Base-by-base conservation (phyloP, 1,140 invertebrate genomes). In the Drosophila ercepeae region DNA sequence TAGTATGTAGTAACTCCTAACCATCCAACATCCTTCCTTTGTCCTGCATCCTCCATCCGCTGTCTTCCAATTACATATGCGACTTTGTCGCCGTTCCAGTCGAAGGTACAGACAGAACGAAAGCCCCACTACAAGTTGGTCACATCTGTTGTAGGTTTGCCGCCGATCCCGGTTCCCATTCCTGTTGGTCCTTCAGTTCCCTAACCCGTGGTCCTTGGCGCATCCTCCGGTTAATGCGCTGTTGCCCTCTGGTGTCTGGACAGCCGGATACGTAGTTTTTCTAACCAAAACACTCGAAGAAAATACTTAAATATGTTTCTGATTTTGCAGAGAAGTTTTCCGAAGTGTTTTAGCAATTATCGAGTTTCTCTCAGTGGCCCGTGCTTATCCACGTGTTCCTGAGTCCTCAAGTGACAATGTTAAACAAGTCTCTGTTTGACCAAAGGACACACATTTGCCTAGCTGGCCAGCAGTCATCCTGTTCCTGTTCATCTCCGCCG, bases 11-110 rank as follows among this genome's bases (percentile, higher is more conserved):
- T 59, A 45, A 39, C 32, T 45, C 29, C 53, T 71, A 45, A 41
- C 67, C 50, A 53, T 63, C 71, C 52, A 63, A 60, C 69, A 54
- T 60, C 50, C 58, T 63, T 51, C 39, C n/a, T n/a, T n/a, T n/a
- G 39, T 39, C 21, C 39, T 18, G 1, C 32, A 19, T 42, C 36
- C 13, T 5, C 4, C 19, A 23, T 4, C 16, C n/a, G 25, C 59
- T 46, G 25, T 14, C 39, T 44, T 27, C 49, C 46, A 74, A 79
- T 86, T 86, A 79, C 75, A 86, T 65, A 65, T 86, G 79, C 81
- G 52, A 75, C 75, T 81, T 72, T 75, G 77, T 75, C 64, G 55
- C 71, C 71, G 29, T 58, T 36, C 58, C 21, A 34, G 53, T 19
- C 21, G 21, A 52, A 71, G n/a, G n/a, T n/a, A n/a, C n/a, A n/a